Percentiles rank a stretch among this genome's conserved stretches.
phyloP scores from a whole-genome alignment of 2,113 vertebrate species.

The Misgurnus anguillicaudatus region DNA sequence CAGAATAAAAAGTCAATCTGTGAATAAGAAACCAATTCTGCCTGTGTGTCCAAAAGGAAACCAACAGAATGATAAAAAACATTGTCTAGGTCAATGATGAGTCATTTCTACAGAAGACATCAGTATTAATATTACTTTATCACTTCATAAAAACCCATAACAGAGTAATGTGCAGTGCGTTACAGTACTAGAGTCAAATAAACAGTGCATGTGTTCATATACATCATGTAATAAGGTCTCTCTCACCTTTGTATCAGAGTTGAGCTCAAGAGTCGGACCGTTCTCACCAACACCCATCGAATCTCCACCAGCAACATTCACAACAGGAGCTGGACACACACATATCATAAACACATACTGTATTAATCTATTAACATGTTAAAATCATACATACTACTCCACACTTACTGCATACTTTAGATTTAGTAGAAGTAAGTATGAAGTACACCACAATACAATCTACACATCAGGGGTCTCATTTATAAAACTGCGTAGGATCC shows the following conservation, averaged over 20 bases:
- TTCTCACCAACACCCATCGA: conserved; percentile 59
- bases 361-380: too few species aligned
- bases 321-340: conserved; percentile 74
- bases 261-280: conserved; percentile 70
- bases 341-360: neutral
- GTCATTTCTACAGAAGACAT: neutral
- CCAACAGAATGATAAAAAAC: neutral
- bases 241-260: conserved; percentile 79
- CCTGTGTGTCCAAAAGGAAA: neutral
- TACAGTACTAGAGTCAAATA: neutral
- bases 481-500: too few species aligned
- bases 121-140: neutral
- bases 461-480: too few species aligned
- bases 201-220: too few species aligned
- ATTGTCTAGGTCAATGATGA: neutral
- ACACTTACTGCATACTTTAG: too few species aligned
- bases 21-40: neutral
- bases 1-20: conserved; percentile 2
- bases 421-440: too few species aligned
- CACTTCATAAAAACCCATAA: too few species aligned
- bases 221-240: conserved; percentile 49
- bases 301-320: conserved; percentile 75
- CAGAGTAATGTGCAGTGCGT: too few species aligned
- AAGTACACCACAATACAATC: too few species aligned
- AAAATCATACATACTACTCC: too few species aligned